Evolutionary conservation across 2,113 vertebrate species (phyloP).

Genomic region (Leiothrix lutea): DNA sequence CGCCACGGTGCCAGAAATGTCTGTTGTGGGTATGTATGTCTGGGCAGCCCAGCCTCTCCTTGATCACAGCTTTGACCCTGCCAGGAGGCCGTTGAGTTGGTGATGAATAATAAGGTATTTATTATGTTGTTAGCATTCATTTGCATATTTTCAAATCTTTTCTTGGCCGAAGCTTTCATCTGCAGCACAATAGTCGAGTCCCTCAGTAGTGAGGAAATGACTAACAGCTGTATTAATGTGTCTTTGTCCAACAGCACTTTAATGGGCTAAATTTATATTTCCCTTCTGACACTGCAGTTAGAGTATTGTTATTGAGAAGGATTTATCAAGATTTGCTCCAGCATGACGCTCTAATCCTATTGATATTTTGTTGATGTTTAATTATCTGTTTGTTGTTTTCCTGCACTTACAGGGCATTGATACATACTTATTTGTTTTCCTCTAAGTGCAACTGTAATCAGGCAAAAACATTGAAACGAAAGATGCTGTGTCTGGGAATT

Average conservation of each 20-base stretch:
- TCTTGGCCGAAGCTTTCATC: constrained; percentile 44
- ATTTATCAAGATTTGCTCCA: constrained; percentile 77
- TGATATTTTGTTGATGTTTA: constrained; percentile 74
- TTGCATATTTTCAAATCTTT: constrained; percentile 67
- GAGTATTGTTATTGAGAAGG: constrained; percentile 60
- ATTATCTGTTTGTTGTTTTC: constrained; percentile 72
- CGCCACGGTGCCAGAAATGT: constrained; percentile 94
- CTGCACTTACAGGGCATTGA: constrained; percentile 12
- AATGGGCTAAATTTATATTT: constrained; percentile 69
- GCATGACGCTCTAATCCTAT: constrained; percentile 66
- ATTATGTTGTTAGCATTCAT: constrained; percentile 64
- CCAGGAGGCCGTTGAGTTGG: not conserved
- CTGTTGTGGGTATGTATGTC: constrained; percentile 87
- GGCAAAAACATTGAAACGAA: constrained; percentile 2
- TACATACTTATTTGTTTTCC: constrained; percentile 27
- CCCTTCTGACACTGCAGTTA: constrained; percentile 22
- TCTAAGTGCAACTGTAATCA: constrained; percentile 22
- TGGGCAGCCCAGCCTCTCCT: not conserved
- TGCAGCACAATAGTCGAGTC: constrained; percentile 36
- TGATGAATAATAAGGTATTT: constrained; percentile 53
- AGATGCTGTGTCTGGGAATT: constrained; percentile 16
- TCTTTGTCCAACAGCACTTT: constrained; percentile 56
- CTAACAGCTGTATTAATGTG: constrained; percentile 65
- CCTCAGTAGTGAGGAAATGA: constrained; percentile 55
- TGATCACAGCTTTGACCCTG: not conserved